A percentile compares a stretch with the other conserved stretches of the same genome.
Conservation (phyloP, 2,888 invertebrate genomes). For the Synergus itoensis region DNA sequence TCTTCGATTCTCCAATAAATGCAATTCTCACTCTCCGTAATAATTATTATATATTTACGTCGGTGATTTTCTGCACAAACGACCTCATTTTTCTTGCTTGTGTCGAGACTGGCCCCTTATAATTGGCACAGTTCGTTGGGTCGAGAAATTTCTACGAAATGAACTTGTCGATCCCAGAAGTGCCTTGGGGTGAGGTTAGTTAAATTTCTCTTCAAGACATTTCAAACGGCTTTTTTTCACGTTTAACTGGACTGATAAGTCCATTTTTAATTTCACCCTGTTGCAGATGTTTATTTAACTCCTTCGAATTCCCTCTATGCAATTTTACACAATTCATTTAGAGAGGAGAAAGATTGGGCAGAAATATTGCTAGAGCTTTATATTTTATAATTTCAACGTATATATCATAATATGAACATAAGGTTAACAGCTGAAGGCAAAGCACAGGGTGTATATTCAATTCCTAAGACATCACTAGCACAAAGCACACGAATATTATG, state of each 20-base stretch:
- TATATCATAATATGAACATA: not conserved
- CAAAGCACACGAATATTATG: not conserved
- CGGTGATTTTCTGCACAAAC: slow-evolving; percentile 61
- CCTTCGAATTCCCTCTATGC: too few relatives aligned
- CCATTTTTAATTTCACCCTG: not conserved
- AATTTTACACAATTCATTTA: not conserved
- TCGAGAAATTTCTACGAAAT: slow-evolving; percentile 7
- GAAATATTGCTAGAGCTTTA: not conserved
- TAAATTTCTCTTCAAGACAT: slow-evolving; percentile 26
- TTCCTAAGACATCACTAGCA: not conserved
- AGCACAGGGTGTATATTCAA: not conserved
- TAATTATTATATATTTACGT: slow-evolving; percentile 49
- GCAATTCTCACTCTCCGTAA: slow-evolving; percentile 1
- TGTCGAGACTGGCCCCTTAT: slow-evolving; percentile 57
- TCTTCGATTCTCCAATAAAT: not conserved
- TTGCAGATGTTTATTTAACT: too few relatives aligned
- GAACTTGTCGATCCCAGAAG: slow-evolving; percentile 26
- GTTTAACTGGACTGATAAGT: not conserved
- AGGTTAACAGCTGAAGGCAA: not conserved
- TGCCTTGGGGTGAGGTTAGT: not conserved
- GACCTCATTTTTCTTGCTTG: slow-evolving; percentile 63
- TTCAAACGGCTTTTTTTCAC: not conserved
- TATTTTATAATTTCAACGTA: not conserved
- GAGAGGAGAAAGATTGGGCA: not conserved
- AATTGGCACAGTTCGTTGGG: slow-evolving; percentile 52